A percentile compares a stretch with the other conserved stretches of the same genome.
These are phyloP conservation scores for Smutsia gigantea DNA, from an alignment of 2,797 vertebrate genomes.

Conservation along the genomic window DNA sequence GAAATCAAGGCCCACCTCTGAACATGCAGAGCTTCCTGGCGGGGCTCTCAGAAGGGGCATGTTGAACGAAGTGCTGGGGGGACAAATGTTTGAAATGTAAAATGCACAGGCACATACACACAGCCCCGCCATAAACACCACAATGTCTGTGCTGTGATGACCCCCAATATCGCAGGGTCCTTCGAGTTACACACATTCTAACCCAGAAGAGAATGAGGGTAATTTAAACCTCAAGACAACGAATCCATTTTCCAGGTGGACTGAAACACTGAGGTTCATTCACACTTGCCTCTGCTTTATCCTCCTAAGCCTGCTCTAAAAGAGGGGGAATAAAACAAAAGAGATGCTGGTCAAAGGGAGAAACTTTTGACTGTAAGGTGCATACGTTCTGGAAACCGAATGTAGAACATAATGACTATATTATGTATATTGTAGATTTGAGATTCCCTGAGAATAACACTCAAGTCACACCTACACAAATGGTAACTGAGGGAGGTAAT, in stretches of 20 bases:
- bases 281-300: neutral
- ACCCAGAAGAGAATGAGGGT: neutral
- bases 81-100: neutral
- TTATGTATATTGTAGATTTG: accelerated
- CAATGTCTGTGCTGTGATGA: accelerated
- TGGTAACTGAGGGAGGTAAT: neutral
- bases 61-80: neutral
- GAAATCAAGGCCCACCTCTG: constrained; percentile 2
- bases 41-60: neutral
- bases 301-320: neutral
- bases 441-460: neutral
- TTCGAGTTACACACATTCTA: accelerated
- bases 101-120: accelerated
- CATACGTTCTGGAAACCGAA: neutral
- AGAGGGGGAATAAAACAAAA: neutral
- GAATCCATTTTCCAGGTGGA: neutral
- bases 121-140: accelerated
- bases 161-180: accelerated
- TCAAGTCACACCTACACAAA: neutral
- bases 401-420: accelerated
- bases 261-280: accelerated
- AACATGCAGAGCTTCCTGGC: neutral
- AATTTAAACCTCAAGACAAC: neutral
- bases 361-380: neutral
- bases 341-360: neutral